phyloP scores from a whole-genome alignment of 2,113 vertebrate genomes.

The Pangasianodon hypophthalmus region DNA sequence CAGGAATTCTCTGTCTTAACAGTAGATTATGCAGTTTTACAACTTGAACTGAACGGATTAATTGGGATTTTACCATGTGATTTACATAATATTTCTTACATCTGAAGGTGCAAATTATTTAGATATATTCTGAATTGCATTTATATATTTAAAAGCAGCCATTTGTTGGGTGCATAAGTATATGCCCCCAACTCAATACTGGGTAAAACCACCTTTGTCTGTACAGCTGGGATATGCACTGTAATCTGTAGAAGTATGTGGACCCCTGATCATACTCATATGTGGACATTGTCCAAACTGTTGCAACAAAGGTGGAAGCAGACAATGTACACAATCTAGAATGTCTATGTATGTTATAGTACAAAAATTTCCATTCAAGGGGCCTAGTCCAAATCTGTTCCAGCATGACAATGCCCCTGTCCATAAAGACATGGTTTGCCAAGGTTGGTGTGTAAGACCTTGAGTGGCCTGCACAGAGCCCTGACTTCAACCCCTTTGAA shows the following conservation, averaged over 20 bases:
- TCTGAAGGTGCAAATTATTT: neutral
- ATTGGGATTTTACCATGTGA: neutral
- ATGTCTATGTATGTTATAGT: no score
- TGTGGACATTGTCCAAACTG: no score
- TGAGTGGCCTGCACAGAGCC: neutral
- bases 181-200: neutral
- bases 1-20: neutral
- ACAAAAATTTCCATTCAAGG: neutral
- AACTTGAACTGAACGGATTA: neutral
- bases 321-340: neutral
- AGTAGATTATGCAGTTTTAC: neutral
- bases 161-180: neutral
- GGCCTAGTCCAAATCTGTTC: neutral
- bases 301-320: neutral
- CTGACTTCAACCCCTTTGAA: neutral
- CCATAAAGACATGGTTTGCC: no score
- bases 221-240: neutral
- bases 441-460: neutral
- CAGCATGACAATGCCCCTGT: neutral
- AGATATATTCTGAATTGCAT: neutral
- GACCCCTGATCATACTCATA: no score
- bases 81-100: neutral
- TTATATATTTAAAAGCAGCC: neutral
- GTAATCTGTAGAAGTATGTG: no score
- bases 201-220: neutral